A percentile compares a stretch with the other conserved stretches of the same genome.
Conservation (phyloP, 2,888 invertebrate genomes). For the Gari tellinella region DNA sequence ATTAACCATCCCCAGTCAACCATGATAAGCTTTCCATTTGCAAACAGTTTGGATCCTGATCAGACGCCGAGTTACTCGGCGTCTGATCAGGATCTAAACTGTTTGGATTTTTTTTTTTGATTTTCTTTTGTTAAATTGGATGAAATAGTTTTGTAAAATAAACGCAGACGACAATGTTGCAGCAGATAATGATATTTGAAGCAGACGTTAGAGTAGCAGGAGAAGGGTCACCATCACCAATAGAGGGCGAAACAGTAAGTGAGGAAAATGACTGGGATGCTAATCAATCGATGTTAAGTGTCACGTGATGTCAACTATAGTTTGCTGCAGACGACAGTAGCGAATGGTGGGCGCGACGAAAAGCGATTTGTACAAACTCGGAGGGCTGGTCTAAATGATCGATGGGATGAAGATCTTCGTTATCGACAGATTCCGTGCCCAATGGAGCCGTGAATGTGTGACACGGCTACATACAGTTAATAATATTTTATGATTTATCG, state of each 20-base stretch:
- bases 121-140: too few relatives aligned
- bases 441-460: conserved; percentile 46
- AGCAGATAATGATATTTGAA: too few relatives aligned
- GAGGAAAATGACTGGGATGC: neutral
- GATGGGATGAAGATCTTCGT: conserved; percentile 55
- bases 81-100: too few relatives aligned
- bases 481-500: conserved; percentile 65
- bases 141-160: too few relatives aligned
- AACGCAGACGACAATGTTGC: too few relatives aligned
- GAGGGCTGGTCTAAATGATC: conserved; percentile 64
- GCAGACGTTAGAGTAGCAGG: too few relatives aligned
- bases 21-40: too few relatives aligned
- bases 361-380: conserved; percentile 16
- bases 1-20: too few relatives aligned
- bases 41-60: too few relatives aligned
- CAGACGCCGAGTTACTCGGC: too few relatives aligned
- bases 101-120: too few relatives aligned
- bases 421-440: conserved; percentile 49
- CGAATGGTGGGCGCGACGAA: conserved; percentile 53
- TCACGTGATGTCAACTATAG: too few relatives aligned
- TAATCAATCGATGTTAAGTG: conserved; percentile 1
- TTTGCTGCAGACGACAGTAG: conserved; percentile 8
- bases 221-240: neutral
- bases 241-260: neutral
- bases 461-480: conserved; percentile 52